Base-by-base conservation (phyloP, 2,113 vertebrate genomes). In the Eolophus roseicapilla region DNA sequence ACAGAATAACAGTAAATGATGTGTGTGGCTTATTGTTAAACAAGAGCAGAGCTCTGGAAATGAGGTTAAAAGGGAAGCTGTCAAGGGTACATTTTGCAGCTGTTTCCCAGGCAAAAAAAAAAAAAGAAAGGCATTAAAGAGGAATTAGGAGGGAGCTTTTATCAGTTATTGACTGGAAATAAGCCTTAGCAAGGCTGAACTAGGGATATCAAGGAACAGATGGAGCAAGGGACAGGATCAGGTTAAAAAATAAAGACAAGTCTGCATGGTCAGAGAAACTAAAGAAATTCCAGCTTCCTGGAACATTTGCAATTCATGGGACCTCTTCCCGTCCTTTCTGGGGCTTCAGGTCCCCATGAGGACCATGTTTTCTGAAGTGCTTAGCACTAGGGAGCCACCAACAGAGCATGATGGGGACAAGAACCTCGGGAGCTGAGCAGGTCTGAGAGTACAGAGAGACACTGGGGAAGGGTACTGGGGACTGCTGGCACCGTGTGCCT, bases 31-130 rank as follows among this genome's bases (percentile, higher is more conserved):
- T 91, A 79, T 91, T 82, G 93, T 78, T 92, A 79, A 97, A 93
- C 68, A 78, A 39, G 90, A 95, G 76, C 93, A 95, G 76, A 89
- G 83, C 68, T 92, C 89, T 94, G 90, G 96, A 84, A 91, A 96
- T 55, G 62, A 97, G 92, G 79, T 92, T 82, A 93, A 92, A 91
- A 96, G 88, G 75, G 63, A 90, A 85, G 57, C 60, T 96, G 88
- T 88, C 90, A 93, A 49, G 93, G 78, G 79, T 41, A 91, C 55
- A 55, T 44, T 76, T 81, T 78, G 92, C 87, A 83, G 82, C 53
- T 90, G 64, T 31, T 62, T 82, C 46, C 55, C 83, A 64, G 59
- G 62, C 9, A 85, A n/a, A 86, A 74, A 68, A 67, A n/a, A n/a
- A n/a, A 67, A 65, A 31, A n/a, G 87, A 80, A 71, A 17, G 65